A percentile compares a stretch with the other conserved stretches of the same genome.
Conservation (phyloP, 2,797 vertebrate species). For the Muscicapa striata region DNA sequence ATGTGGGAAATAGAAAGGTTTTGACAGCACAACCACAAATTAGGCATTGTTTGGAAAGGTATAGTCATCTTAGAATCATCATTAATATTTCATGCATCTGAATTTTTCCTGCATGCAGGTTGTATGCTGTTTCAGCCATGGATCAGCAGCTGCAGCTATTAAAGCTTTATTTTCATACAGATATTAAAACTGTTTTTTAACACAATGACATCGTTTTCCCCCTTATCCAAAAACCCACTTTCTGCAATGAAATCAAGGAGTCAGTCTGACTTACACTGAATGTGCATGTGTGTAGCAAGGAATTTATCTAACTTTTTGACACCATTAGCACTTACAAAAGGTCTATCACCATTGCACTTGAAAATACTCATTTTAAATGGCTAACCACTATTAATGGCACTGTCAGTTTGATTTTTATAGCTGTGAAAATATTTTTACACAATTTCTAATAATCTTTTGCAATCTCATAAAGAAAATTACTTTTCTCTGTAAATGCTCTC, state of each 20-base stretch:
- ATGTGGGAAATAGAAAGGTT: conserved; percentile 24
- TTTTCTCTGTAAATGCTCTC: not conserved
- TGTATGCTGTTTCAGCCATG: not conserved
- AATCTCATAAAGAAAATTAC: not conserved
- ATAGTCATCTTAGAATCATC: conserved; percentile 9
- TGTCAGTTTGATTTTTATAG: not conserved
- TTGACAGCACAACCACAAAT: conserved; percentile 14
- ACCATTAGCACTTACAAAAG: not conserved
- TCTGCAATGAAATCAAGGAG: not conserved
- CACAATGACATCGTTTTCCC: not conserved
- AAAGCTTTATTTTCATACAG: conserved; percentile 3
- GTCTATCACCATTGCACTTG: not conserved
- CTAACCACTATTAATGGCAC: not conserved
- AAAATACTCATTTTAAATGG: not conserved
- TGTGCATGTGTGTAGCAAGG: not conserved
- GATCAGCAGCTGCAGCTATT: conserved; percentile 8
- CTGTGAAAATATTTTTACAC: not conserved
- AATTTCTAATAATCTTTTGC: not conserved
- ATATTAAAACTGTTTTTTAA: conserved; percentile 9
- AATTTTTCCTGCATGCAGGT: not conserved
- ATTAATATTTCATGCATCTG: conserved; percentile 42
- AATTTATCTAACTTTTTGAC: not conserved
- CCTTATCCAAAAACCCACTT: not conserved
- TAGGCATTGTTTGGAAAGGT: conserved; percentile 16
- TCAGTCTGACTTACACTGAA: not conserved